Evolutionary conservation across 2,797 vertebrate genomes (phyloP).

Genomic region (Mus caroli): DNA sequence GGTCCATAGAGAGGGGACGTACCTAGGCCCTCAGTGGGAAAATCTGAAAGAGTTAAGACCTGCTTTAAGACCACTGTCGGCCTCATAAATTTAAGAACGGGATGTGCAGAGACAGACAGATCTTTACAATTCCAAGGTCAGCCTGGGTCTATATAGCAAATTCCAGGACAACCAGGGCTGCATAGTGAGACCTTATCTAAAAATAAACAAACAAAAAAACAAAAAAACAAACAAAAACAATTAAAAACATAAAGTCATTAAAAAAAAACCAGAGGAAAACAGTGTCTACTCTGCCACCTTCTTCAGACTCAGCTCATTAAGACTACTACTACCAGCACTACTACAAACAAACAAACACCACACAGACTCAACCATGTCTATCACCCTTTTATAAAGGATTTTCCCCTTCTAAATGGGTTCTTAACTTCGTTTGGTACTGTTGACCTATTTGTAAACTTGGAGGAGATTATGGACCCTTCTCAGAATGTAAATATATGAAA

Average conservation of each 20-base stretch:
- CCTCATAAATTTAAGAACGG: neutral
- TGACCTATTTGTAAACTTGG: neutral
- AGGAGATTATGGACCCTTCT: neutral
- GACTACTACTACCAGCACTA: neutral
- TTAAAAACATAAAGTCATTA: neutral
- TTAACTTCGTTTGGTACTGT: constrained; percentile 11
- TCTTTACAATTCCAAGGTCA: neutral
- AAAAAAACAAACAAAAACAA: neutral
- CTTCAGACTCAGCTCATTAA: constrained; percentile 24
- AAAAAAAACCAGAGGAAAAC: neutral
- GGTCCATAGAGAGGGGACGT: neutral
- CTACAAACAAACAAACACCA: neutral
- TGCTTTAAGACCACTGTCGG: neutral
- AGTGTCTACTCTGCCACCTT: neutral
- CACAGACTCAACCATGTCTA: neutral
- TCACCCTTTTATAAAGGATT: neutral
- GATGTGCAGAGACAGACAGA: neutral
- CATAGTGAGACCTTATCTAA: neutral
- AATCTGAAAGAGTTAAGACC: neutral
- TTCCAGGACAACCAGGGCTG: neutral
- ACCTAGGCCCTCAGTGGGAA: neutral
- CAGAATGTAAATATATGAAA: constrained; percentile 42
- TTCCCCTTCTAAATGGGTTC: neutral
- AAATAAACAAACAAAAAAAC: neutral
- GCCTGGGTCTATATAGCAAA: neutral